Evolutionary conservation across 2,797 vertebrate genomes (phyloP).

Genomic region (Parauchenoglanis punctatus): DNA sequence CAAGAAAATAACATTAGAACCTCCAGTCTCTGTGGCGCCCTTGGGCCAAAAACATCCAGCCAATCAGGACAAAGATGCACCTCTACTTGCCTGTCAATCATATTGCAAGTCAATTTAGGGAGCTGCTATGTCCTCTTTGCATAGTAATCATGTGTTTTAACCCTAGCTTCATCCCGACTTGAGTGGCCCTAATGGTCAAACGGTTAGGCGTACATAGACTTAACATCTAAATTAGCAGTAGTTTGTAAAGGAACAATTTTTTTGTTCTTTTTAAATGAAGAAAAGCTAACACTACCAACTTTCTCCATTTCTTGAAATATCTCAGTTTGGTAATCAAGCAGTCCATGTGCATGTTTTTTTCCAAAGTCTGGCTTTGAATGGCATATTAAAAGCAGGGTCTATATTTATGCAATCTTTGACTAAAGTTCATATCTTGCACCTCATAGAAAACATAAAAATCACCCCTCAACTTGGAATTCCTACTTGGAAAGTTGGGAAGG

Average conservation of each 20-base stretch:
- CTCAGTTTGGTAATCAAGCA: neutral
- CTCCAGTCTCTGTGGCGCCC: neutral
- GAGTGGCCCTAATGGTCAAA: neutral
- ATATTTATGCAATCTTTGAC: neutral
- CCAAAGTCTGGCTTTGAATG: neutral
- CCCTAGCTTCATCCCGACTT: neutral
- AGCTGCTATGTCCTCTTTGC: neutral
- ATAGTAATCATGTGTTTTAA: neutral
- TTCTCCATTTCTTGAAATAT: neutral
- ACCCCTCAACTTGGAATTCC: no score
- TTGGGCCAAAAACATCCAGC: neutral
- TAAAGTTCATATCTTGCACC: neutral
- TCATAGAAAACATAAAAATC: neutral
- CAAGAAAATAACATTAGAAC: neutral
- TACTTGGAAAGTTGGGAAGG: no score
- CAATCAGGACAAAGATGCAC: neutral
- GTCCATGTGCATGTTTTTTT: neutral
- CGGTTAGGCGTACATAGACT: neutral
- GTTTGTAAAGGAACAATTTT: neutral
- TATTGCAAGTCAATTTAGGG: neutral
- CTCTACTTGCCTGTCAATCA: neutral
- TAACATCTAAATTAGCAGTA: neutral
- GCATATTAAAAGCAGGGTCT: neutral
- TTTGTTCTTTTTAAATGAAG: neutral
- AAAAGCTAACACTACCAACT: neutral